Evolutionary conservation across 1,140 invertebrate genomes (phyloP), one percentile per base, ranked within the genome.

Genomic region (Ceratoteleas bidentatus): DNA sequence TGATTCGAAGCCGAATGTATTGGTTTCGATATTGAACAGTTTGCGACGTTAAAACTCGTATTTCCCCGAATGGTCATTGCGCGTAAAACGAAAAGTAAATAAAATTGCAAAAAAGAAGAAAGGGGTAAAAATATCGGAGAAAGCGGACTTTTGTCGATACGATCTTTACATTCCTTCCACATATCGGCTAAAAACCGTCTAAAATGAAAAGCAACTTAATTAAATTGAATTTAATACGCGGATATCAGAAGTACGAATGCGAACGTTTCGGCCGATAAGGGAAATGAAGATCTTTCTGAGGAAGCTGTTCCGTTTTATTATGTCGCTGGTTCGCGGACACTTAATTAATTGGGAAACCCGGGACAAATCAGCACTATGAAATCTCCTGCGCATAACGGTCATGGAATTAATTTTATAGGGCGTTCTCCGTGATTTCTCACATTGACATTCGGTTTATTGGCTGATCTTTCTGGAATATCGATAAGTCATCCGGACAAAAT

Each of bases 271-370:
- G 33, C 6, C 52, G 68, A 73, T 73, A 73, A 79, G 62, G 15
- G 15, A 66, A 64, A 77, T 76, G 24, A 74, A 73, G 73, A 73
- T 74, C 62, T 77, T 77, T 45, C 14, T 49, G 14, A 43, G 43
- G 65, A 65, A 58, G 58, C 24, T 6, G 34, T 65, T 47, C 9
- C 54, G 58, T 74, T 80, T 80, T 74, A 80, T 74, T 68, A 64
- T 50, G 53, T 38, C 10, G 45, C 13, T 32, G 34, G 34, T 64
- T 65, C 34, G 13, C 6, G 47, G 45, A 53, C 52, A 10, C 45
- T 53, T 65, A 83, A 83, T 83, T 78, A 83, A 83, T 83, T 70
- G 75, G 54, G 74, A 74, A 78, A 78, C 43, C 6, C 33, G 14
- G 62, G 69, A 78, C 69, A 64, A 75, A 83, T 83, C 81, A 56